phyloP scores from a whole-genome alignment of 1,140 invertebrate genomes.

The Drosophila albomicans region DNA sequence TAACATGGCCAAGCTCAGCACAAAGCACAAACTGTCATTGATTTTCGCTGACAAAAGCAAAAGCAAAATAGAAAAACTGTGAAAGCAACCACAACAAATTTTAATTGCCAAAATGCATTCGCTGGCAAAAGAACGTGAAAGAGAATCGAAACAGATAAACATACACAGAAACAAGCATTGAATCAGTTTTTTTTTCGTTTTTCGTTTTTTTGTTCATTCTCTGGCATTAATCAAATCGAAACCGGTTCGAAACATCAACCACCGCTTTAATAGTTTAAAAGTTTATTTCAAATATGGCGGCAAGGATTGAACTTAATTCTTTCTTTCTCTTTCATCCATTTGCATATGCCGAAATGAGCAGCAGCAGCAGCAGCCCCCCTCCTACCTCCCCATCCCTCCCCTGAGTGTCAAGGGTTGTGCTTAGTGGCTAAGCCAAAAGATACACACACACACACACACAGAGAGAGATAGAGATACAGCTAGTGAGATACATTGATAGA shows the following conservation, averaged over 20 bases:
- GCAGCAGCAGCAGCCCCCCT: constrained; percentile 4
- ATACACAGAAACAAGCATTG: constrained; percentile 20
- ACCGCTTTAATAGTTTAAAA: constrained; percentile 70
- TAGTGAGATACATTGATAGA: constrained; percentile 43
- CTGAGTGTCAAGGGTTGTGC: constrained; percentile 53
- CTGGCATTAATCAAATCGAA: constrained; percentile 77
- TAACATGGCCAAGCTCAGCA: constrained; percentile 52
- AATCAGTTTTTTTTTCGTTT: constrained; percentile 13
- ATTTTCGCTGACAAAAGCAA: constrained; percentile 64
- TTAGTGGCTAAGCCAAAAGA: constrained; percentile 56
- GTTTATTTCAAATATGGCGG: constrained; percentile 77
- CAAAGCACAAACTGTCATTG: constrained; percentile 56
- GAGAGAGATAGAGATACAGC: constrained; percentile 7
- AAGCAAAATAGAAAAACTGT: constrained; percentile 45
- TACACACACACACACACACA: constrained; percentile 36
- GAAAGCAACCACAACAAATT: constrained; percentile 19
- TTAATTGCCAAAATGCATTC: constrained; percentile 37
- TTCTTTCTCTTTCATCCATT: constrained; percentile 33
- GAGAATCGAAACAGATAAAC: constrained; percentile 7
- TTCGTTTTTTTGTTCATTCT: constrained; percentile 32
- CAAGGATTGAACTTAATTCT: neutral
- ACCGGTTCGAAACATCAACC: constrained; percentile 54
- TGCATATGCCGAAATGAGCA: constrained; percentile 78
- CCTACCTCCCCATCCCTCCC: neutral
- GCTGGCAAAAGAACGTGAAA: neutral